Evolutionary conservation across 2,797 vertebrate genomes (phyloP).

Genomic region (Myiotriccus ornatus): DNA sequence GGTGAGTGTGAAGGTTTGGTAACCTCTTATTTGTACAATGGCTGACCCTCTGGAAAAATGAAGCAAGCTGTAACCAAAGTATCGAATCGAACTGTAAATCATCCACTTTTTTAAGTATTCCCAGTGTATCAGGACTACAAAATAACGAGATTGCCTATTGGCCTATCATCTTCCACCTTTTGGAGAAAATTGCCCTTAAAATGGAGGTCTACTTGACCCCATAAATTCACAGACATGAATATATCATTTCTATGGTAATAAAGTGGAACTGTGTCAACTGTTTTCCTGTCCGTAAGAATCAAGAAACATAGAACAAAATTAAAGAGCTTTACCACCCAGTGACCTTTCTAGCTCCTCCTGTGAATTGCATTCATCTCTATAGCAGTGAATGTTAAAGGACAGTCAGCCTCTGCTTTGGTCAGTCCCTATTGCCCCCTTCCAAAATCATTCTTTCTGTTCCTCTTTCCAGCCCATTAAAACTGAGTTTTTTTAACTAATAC

Average conservation of each 20-base stretch:
- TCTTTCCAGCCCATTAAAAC: not conserved
- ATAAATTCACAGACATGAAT: not conserved
- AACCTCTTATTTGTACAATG: not conserved
- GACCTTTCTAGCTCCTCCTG: not conserved
- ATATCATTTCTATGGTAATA: not conserved
- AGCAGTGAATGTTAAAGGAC: not conserved
- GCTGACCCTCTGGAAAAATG: not conserved
- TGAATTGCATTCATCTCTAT: not conserved
- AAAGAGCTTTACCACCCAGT: not conserved
- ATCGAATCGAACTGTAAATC: not conserved
- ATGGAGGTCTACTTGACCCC: not conserved
- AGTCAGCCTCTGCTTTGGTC: not conserved
- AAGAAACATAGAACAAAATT: not conserved
- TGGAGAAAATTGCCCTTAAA: not conserved
- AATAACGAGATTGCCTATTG: not conserved
- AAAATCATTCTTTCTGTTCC: not conserved
- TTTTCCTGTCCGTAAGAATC: not conserved
- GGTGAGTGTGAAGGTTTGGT: not conserved
- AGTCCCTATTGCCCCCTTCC: not conserved
- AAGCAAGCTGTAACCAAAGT: not conserved
- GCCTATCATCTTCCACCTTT: not conserved
- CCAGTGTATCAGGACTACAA: not conserved
- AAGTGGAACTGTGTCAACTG: not conserved
- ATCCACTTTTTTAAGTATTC: not conserved
- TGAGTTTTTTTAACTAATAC: not conserved